A percentile compares a stretch with the other conserved stretches of the same genome.
Conservation (phyloP, 2,888 invertebrate species). For the Cerceris ruficornis region DNA sequence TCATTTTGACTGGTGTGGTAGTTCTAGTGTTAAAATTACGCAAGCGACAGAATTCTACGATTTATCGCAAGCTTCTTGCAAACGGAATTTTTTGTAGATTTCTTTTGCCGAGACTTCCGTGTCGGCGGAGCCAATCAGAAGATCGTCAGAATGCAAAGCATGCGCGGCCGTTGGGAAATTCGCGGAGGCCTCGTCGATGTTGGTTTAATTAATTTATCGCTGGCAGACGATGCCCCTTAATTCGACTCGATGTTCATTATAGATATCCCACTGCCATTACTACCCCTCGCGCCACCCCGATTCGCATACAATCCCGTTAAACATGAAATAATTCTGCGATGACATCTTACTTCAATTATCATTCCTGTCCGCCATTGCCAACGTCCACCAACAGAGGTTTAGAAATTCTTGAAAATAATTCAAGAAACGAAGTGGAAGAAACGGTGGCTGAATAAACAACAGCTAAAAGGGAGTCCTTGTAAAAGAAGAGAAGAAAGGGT, state of each 20-base stretch:
- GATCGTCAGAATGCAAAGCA: slow-evolving; percentile 42
- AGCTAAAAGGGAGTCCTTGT: too few species aligned
- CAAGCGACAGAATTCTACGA: too few species aligned
- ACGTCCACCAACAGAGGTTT: too few species aligned
- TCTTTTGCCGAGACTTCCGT: background rate
- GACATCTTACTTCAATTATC: background rate
- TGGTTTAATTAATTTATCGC: slow-evolving; percentile 62
- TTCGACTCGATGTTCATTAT: slow-evolving; percentile 59
- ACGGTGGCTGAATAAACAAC: too few species aligned
- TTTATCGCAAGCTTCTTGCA: too few species aligned
- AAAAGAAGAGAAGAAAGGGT: too few species aligned
- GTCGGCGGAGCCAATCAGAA: slow-evolving; percentile 26
- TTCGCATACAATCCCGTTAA: background rate
- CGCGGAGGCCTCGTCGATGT: slow-evolving; percentile 1
- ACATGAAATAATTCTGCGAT: background rate
- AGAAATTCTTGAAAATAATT: too few species aligned
- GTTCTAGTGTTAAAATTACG: too few species aligned
- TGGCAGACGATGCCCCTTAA: slow-evolving; percentile 47
- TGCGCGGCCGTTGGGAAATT: slow-evolving; percentile 45
- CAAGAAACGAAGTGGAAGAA: too few species aligned
- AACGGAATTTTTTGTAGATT: background rate
- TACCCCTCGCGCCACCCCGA: background rate
- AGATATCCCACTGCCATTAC: slow-evolving; percentile 41
- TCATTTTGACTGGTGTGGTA: too few species aligned
- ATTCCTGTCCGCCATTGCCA: too few species aligned